Evolutionary conservation across 2,797 vertebrate species (phyloP), one percentile per base, ranked within the genome.

Genomic region (Otolemur crassicaudatus): DNA sequence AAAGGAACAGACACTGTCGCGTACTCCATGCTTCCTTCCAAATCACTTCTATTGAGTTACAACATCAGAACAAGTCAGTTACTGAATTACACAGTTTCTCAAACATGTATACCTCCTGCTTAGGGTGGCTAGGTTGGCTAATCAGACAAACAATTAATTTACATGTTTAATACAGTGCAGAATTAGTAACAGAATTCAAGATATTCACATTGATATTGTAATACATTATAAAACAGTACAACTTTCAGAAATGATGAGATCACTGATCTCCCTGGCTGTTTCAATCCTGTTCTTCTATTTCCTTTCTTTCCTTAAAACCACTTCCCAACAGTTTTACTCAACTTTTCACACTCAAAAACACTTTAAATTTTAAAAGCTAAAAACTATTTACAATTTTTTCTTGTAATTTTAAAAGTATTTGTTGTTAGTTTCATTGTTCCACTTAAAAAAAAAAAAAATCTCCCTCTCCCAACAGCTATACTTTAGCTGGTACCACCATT

Each of bases 1-100:
- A 93, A 98, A 98, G 95, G 98, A 98, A 98, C 97, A 96, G 98
- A 99, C 98, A 98, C 98, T 98, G 97, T 97, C 98, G 98, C 98
- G 84, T 97, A 98, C 97, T 97, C 98, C 98, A 99, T 98, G 98
- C 98, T 98, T 98, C 92, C 98, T 98, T 97, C 98, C 97, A 25
- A 97, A 97, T 95, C 98, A 97, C 95, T 98, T 98, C 98, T 98
- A 99, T 96, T 98, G 97, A 98, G 97, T 98, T 98, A 99, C 98
- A 98, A 98, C 98, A 98, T 98, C 97, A 98, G 98, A 98, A 98
- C 97, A 19, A 98, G 96, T 98, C 96, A 97, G 96, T 98, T 98
- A 98, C 98, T 98, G 98, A 98, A 96, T 98, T 98, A 98, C 98
- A 98, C 97, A 98, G 93, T 97, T 98, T 90, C 98, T 97, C 97